Conservation (phyloP, 2,797 vertebrate species). For the Arrhamphus sclerolepis region DNA sequence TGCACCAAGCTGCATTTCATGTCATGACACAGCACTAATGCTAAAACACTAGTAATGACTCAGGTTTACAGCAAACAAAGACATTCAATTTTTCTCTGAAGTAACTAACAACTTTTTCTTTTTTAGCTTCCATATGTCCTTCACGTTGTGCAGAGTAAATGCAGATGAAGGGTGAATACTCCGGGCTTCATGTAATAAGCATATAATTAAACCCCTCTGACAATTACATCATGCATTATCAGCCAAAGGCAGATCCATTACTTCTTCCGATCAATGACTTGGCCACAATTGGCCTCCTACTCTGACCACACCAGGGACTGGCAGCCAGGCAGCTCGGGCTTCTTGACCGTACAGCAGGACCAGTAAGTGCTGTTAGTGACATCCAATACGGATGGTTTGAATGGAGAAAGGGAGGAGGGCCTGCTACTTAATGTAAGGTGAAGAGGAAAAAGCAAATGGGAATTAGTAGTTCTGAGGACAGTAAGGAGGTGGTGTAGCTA, state of each 20-base stretch:
- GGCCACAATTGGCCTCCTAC: constrained; percentile 74
- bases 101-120: constrained; percentile 17
- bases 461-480: constrained; percentile 70
- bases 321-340: constrained; percentile 62
- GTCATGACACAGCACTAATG: too few relatives aligned
- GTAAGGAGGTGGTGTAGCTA: constrained; percentile 66
- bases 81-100: constrained; percentile 36
- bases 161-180: constrained; percentile 72
- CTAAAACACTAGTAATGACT: background rate
- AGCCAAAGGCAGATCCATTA: constrained; percentile 87
- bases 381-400: constrained; percentile 72
- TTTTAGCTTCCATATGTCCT: constrained; percentile 46
- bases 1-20: too few relatives aligned
- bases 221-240: constrained; percentile 92
- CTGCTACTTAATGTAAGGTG: constrained; percentile 71
- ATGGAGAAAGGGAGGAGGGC: constrained; percentile 50
- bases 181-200: constrained; percentile 80
- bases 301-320: constrained; percentile 74
- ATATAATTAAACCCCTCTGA: constrained; percentile 91
- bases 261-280: constrained; percentile 85
- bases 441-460: constrained; percentile 73
- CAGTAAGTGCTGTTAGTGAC: constrained; percentile 85
- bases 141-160: constrained; percentile 63
- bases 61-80: background rate
- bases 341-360: constrained; percentile 63